Base-by-base conservation (phyloP, 2,888 invertebrate species). In the Athalia rosae region DNA sequence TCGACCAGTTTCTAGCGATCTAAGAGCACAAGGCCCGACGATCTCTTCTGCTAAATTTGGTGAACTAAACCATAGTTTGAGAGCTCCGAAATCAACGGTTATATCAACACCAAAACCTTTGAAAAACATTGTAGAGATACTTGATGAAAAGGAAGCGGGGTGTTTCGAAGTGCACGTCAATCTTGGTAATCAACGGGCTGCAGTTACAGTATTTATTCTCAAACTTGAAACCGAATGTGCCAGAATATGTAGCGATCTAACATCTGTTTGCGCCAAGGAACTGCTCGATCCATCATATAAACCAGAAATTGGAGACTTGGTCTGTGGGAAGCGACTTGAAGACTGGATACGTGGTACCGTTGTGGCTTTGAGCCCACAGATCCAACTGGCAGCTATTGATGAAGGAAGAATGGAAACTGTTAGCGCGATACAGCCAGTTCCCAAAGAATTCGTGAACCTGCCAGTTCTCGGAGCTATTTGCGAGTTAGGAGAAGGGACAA, bases 291-390 rank as follows among this genome's bases (percentile, higher is more conserved):
- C 43, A 45, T 45, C 61, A 77, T 83, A 56, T 63, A 85, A 83
- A 6, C 84, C 86, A 4, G 73, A 80, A 6, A 7, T 85, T 7
- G 84, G 83, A 4, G 87, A 87, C 11, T 78, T 85, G 5, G 78
- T 89, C 58, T 85, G 85, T 61, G 87, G 85, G 3, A 78, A 82
- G 53, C 79, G 81, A 41, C 15, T 50, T 2, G 79, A 79, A 4
- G 73, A 77, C 6, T 89, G 89, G 89, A 69, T 82, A 2, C 84
- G 89, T 43, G 89, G 89, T 15, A 82, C 84, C 67, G 82, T 89
- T 4, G n/a, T 81, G 4, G 67, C 81, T 9, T 63, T 80, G 3
- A 79, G 79, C 3, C 79, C 84, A 3, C 78, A 80, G 8, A 61
- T 85, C 0, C 82, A 83, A 79, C 62, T 89, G 48, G 83, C 82